These are phyloP conservation scores for Acestrorhynchus altus DNA, from an alignment of 2,797 vertebrate species.

Conservation along the genomic window DNA sequence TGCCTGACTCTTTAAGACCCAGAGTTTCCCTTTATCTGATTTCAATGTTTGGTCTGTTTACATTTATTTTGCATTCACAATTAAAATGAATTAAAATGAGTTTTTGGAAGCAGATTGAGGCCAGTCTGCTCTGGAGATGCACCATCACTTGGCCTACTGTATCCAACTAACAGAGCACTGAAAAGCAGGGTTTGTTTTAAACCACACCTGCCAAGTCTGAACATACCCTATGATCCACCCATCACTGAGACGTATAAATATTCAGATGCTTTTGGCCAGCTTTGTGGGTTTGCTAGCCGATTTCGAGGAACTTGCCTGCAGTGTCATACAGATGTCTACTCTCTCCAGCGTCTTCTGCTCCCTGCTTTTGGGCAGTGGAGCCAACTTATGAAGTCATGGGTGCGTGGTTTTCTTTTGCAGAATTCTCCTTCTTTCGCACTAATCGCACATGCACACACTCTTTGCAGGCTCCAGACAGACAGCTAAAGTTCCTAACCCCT, in stretches of 20 bases:
- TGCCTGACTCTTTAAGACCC: too few species aligned
- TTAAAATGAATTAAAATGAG: too few species aligned
- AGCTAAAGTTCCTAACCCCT: constrained; percentile 48
- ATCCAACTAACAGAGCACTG: too few species aligned
- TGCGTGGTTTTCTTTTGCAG: constrained; percentile 8
- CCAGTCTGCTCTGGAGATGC: too few species aligned
- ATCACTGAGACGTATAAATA: neutral
- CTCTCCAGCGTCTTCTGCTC: neutral
- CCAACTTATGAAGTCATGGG: constrained; percentile 51
- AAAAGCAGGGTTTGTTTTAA: too few species aligned
- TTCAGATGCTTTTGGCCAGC: neutral
- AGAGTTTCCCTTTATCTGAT: too few species aligned
- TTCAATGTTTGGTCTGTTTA: too few species aligned
- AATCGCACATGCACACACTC: constrained; percentile 69
- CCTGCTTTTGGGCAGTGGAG: constrained; percentile 47
- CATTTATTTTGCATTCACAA: too few species aligned
- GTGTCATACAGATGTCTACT: constrained; percentile 25
- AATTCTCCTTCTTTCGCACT: constrained; percentile 47
- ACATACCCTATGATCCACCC: neutral
- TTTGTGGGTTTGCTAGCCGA: neutral
- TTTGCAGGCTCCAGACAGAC: constrained; percentile 38
- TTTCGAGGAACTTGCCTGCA: constrained; percentile 13
- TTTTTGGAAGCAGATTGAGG: too few species aligned
- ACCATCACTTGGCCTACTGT: too few species aligned
- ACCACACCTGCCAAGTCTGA: too few species aligned